Evolutionary conservation across 2,113 vertebrate genomes (phyloP), one percentile per base, ranked within the genome.

Genomic region (Passer montanus): DNA sequence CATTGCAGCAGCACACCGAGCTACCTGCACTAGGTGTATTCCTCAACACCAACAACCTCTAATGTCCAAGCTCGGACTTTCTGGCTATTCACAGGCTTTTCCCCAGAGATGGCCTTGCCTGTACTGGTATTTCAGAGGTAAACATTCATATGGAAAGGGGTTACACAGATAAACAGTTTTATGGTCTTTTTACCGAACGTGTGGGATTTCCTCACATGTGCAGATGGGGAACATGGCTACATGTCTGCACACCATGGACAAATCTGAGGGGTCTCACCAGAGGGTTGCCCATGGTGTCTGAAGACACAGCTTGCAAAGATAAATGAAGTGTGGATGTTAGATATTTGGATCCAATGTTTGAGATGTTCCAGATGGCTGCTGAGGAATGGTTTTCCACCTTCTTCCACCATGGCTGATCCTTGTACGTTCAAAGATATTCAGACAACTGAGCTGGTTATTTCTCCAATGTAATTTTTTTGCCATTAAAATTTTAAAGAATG

Each of bases 311-410:
- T 59, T 78, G 10, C 21, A 55, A 53, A 69, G 23, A 9, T 50
- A 53, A 55, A 33, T 0, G 0, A 75, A 35, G 7, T 23, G 10
- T 18, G 33, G 33, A 44, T 4, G 1, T 68, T 22, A 68, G n/a
- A 37, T 19, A 6, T n/a, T 53, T 90, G 53, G 15, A 53, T 69
- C 9, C 2, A 4, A 4, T 3, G 10, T 1, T 1, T 52, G 46
- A 72, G 44, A 52, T 4, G n/a, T 37, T 37, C 27, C 23, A 26
- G 5, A 10, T 1, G 10, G 22, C 44, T 75, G 26, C 15, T 44
- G 49, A 73, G 23, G 43, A 81, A 20, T 2, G 0, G 24, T 17
- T 26, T 80, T 91, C 50, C 19, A 50, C 20, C 15, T 87, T 27
- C 73, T 75, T 81, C 33, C 41, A 28, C 35, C 12, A 37, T 1